Conservation (phyloP, 2,113 vertebrate genomes). For the Falco punctatus region DNA sequence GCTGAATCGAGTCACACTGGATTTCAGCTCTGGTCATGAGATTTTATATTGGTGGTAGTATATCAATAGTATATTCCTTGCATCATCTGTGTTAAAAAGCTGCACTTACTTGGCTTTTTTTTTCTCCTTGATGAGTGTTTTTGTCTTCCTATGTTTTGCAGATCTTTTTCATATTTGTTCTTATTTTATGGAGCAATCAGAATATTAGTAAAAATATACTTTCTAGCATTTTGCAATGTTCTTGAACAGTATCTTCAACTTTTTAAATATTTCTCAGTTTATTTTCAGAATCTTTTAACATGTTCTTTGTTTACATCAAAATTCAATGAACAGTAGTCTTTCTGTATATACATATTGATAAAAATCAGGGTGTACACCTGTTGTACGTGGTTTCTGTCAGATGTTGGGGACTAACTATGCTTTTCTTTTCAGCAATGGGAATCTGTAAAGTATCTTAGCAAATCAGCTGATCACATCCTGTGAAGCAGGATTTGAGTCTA, state of each 20-base stretch:
- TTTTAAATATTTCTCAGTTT: background rate
- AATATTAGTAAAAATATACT: background rate
- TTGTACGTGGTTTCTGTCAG: background rate
- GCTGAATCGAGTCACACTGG: background rate
- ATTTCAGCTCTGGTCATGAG: background rate
- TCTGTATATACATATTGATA: background rate
- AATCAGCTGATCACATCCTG: background rate
- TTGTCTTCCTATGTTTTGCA: background rate
- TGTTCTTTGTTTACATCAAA: background rate
- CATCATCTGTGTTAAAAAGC: background rate
- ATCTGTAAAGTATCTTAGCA: background rate
- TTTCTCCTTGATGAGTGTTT: background rate
- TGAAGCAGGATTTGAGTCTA: constrained; percentile 10
- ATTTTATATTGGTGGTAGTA: background rate
- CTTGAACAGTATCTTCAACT: background rate
- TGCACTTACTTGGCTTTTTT: background rate
- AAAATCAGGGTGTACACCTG: background rate
- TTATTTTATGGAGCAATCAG: background rate
- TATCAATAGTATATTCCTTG: background rate
- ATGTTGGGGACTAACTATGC: background rate
- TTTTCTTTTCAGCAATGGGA: background rate
- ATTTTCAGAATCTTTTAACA: background rate
- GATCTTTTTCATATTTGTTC: background rate
- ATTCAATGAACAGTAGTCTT: background rate
- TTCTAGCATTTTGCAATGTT: background rate